Base-by-base conservation (phyloP, 2,113 vertebrate species). In the Salvator merianae region DNA sequence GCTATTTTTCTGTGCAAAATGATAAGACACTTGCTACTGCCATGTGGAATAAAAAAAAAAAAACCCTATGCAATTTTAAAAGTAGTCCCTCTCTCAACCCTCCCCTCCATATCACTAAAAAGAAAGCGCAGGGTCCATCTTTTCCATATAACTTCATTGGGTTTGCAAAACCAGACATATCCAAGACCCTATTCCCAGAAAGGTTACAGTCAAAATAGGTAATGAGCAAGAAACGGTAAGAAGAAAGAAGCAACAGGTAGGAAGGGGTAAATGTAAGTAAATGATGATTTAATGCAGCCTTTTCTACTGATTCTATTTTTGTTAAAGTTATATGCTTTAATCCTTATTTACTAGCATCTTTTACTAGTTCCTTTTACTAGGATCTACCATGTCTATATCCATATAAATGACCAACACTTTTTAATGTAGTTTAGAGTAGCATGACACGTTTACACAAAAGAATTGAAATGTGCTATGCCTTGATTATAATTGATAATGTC, bases 401-500 rank as follows among this genome's bases (percentile, higher is more conserved):
- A 32, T 24, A 28, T 30, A 47, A 14, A 9, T 50, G 53, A 13
- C 12, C 62, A 24, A 38, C 34, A 63, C 38, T 38, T 26, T 59
- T 36, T 26, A 14, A 77, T 26, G 32, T 36, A 62, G 55, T 62
- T 63, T 34, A 78, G 38, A 78, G 24, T 34, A 38, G 12, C 30
- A 26, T 65, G 26, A 78, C 13, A 65, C 40, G 3, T 65, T 79
- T 30, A 30, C 18, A 38, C 38, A 14, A 32, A 22, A 14, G 38
- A 50, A 50, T n/a, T 36, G 18, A 22, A 12, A 24, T 59, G 5
- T 72, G 7, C 10, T 59, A 12, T 77, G 66, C 80, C 81, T 91
- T 87, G 5, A 79, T 88, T 76, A 26, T 47, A 69, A 72, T 69
- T 9, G 73, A 85, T 40, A 62, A 47, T 66, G 24, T 10, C 3